A percentile compares a stretch with the other conserved stretches of the same genome.
phyloP scores from a whole-genome alignment of 2,113 vertebrate genomes.

The Cyanoramphus novaezelandiae region DNA sequence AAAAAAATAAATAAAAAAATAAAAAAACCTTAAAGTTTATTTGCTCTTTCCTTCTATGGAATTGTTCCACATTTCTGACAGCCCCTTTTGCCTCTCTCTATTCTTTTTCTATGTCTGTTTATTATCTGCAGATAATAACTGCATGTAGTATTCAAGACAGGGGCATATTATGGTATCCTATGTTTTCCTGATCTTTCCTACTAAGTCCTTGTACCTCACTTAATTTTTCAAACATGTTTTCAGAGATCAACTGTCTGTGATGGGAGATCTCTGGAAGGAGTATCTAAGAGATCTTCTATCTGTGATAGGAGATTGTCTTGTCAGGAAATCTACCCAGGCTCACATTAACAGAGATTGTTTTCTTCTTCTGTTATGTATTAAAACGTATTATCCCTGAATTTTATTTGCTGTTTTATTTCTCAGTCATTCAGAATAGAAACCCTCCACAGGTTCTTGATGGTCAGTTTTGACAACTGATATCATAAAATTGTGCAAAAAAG shows the following conservation, averaged over 20 bases:
- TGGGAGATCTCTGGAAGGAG: neutral
- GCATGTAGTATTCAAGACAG: neutral
- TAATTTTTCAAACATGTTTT: neutral
- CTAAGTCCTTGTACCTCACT: neutral
- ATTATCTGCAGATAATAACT: neutral
- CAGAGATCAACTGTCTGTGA: neutral
- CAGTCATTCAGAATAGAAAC: neutral
- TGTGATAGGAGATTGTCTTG: neutral
- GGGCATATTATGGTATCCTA: neutral
- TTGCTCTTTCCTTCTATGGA: neutral
- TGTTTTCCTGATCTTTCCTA: neutral
- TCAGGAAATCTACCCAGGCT: neutral
- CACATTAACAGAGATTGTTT: neutral
- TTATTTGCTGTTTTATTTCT: neutral
- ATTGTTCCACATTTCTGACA: neutral
- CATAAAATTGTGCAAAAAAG: neutral
- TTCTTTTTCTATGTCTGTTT: neutral
- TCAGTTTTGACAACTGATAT: neutral
- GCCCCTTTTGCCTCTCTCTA: neutral
- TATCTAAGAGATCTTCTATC: neutral
- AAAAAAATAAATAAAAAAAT: neutral
- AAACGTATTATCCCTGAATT: neutral
- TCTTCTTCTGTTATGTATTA: neutral
- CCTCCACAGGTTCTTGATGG: neutral
- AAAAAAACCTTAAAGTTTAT: neutral